phyloP scores from a whole-genome alignment of 2,113 vertebrate species.

The Phaethon lepturus region DNA sequence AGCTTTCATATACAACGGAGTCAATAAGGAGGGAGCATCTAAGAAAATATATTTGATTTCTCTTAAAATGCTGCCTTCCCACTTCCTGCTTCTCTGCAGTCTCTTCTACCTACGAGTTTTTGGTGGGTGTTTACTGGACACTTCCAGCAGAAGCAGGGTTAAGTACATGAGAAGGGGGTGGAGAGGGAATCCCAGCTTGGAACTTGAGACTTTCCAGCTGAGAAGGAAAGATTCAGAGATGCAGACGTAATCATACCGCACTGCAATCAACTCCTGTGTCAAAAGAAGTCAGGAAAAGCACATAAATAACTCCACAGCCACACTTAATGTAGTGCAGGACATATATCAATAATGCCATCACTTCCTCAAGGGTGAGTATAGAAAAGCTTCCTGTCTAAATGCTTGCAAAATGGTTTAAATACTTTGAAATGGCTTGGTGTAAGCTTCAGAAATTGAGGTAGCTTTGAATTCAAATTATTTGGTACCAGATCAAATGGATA shows the following conservation, averaged over 20 bases:
- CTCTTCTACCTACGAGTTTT: neutral
- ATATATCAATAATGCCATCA: slow-evolving; percentile 28
- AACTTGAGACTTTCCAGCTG: slow-evolving; percentile 80
- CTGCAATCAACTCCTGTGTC: slow-evolving; percentile 55
- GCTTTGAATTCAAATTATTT: neutral
- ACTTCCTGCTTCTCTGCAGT: neutral
- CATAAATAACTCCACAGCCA: neutral
- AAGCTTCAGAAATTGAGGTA: neutral
- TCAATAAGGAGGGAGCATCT: neutral
- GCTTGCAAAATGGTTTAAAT: neutral
- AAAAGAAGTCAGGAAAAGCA: slow-evolving; percentile 22
- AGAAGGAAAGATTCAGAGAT: slow-evolving; percentile 61
- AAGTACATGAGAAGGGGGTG: slow-evolving; percentile 65
- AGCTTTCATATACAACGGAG: neutral
- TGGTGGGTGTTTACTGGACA: neutral
- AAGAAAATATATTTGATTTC: neutral
- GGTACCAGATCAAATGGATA: neutral
- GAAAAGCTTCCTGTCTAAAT: neutral
- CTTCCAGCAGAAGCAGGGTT: slow-evolving; percentile 75
- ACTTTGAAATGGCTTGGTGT: neutral
- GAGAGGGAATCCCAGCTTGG: slow-evolving; percentile 77
- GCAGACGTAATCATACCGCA: slow-evolving; percentile 59
- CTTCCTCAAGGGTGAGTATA: slow-evolving; percentile 73
- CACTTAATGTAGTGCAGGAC: slow-evolving; percentile 33
- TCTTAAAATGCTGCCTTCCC: neutral